Conservation (phyloP, 2,797 vertebrate genomes). For the Acestrorhynchus altus region DNA sequence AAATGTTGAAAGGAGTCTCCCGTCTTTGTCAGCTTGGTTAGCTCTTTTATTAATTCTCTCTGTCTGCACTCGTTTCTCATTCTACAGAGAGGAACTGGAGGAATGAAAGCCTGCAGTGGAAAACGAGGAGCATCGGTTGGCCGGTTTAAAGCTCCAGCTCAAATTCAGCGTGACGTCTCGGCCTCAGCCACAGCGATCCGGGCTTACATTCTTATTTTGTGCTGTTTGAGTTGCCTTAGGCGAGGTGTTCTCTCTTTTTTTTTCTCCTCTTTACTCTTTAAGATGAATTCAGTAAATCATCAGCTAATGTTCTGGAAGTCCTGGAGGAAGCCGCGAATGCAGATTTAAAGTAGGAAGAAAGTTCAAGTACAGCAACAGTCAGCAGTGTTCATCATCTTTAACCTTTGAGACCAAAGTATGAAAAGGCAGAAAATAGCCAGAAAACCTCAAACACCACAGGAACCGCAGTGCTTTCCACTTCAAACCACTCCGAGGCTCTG, state of each 20-base stretch:
- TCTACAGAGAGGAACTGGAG: slow-evolving; percentile 10
- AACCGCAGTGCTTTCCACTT: neutral
- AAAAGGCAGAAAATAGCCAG: too few relatives aligned
- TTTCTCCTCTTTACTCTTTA: neutral
- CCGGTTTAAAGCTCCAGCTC: neutral
- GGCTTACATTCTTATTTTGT: neutral
- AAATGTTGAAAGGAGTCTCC: neutral
- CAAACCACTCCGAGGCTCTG: neutral
- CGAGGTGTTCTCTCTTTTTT: neutral
- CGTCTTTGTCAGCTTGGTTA: neutral
- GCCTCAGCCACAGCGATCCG: neutral
- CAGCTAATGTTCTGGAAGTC: neutral
- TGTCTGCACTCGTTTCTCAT: neutral
- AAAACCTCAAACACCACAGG: neutral
- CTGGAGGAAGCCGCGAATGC: neutral
- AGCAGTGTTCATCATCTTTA: too few relatives aligned
- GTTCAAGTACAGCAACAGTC: too few relatives aligned
- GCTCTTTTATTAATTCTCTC: neutral
- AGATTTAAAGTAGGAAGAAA: neutral
- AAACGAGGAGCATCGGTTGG: neutral
- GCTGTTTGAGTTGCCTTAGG: slow-evolving; percentile 8
- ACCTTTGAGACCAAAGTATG: too few relatives aligned
- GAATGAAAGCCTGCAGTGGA: neutral
- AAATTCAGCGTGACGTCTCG: neutral
- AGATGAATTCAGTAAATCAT: slow-evolving; percentile 18